phyloP scores from a whole-genome alignment of 2,888 invertebrate species.

The Philaethria dido region DNA sequence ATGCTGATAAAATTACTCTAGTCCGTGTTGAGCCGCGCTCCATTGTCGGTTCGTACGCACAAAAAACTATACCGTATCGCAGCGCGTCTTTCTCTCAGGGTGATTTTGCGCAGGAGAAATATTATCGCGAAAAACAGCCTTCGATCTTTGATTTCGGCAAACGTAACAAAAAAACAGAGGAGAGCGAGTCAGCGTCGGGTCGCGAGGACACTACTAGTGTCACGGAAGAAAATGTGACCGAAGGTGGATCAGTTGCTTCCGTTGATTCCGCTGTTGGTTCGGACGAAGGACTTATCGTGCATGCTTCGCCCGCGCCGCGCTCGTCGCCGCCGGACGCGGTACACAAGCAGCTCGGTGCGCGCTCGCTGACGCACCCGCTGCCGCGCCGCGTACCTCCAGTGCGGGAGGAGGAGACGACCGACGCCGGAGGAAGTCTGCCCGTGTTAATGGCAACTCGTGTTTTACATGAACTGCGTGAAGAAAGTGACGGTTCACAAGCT shows the following conservation, averaged over 20 bases:
- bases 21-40: conserved; percentile 85
- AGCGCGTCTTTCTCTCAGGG: conserved; percentile 95
- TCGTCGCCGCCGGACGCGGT: conserved; percentile 76
- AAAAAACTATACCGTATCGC: conserved; percentile 89
- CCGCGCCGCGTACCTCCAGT: conserved; percentile 74
- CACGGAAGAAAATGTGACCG: conserved; percentile 69
- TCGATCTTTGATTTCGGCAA: conserved; percentile 76
- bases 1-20: conserved; percentile 78
- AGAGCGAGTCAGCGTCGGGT: conserved; percentile 50
- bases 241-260: conserved; percentile 82
- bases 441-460: conserved; percentile 71
- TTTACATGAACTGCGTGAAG: conserved; percentile 76
- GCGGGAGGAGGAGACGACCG: conserved; percentile 66
- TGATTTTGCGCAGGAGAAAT: conserved; percentile 87
- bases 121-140: conserved; percentile 68
- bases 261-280: conserved; percentile 86
- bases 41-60: conserved; percentile 85
- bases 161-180: conserved; percentile 58
- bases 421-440: conserved; percentile 69
- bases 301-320: conserved; percentile 70
- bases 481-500: conserved; percentile 80
- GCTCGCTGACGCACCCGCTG: conserved; percentile 79
- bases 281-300: conserved; percentile 80
- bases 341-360: conserved; percentile 78
- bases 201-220: conserved; percentile 66